Conservation (phyloP, 2,113 vertebrate species). For the Semnornis frantzii region DNA sequence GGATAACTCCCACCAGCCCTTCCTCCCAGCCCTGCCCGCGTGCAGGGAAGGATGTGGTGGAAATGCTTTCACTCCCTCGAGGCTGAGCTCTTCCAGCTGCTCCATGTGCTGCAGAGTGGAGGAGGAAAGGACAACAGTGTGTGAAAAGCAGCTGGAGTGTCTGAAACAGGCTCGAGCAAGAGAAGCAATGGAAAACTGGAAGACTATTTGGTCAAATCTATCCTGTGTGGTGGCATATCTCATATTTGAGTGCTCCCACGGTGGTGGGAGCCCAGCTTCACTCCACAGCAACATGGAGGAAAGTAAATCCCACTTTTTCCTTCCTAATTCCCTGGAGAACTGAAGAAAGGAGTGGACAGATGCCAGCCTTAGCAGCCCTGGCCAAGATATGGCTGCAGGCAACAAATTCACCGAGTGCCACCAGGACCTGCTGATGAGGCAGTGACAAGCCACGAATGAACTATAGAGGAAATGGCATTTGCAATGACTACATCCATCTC, state of each 20-base stretch:
- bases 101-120: slow-evolving; percentile 10
- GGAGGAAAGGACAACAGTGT: neutral
- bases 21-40: neutral
- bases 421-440: neutral
- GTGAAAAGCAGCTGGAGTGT: neutral
- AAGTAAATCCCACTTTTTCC: neutral
- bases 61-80: slow-evolving; percentile 34
- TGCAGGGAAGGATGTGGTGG: slow-evolving; percentile 33
- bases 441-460: neutral
- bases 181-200: neutral
- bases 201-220: neutral
- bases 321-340: neutral
- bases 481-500: neutral
- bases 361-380: neutral
- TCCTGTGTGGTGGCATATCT: neutral
- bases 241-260: accelerated
- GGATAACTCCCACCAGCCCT: neutral
- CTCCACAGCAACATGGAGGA: neutral
- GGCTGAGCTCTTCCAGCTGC: slow-evolving; percentile 36
- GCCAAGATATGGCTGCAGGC: neutral
- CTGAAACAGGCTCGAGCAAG: neutral
- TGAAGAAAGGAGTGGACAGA: neutral
- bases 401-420: neutral
- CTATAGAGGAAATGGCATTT: neutral
- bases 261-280: neutral